Evolutionary conservation across 1,140 invertebrate species (phyloP), one percentile per base, ranked within the genome.

Genomic region (Halyomorpha halys): DNA sequence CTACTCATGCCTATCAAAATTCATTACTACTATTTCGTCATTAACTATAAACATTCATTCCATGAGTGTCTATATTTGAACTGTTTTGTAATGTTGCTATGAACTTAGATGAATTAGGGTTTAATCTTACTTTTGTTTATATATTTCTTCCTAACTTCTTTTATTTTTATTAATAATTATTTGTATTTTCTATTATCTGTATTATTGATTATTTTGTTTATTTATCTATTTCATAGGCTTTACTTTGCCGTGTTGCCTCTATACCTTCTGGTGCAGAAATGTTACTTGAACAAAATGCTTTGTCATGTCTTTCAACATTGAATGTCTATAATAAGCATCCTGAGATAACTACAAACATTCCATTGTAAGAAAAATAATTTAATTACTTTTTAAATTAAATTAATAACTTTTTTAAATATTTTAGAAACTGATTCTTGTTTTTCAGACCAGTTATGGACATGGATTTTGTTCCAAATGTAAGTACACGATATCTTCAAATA

Each of bases 301-400:
- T 94, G 56, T 79, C 82, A 0, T 82, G 84, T 64, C 76, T 94
- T 14, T 84, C 89, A 14, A 81, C 83, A 34, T 86, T 94, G 81
- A 77, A 76, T n/a, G 86, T 87, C 0, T 87, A 90, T 69, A 82
- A 86, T 73, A 78, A 83, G 64, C 86, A 92, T 73, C 87, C 88
- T 3, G 86, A 89, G 67, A 75, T 85, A 25, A 76, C 81, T 53
- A 70, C 65, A n/a, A 45, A 60, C 19, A 51, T 61, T 65, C 27
- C 62, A 27, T 45, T 53, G 63, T 69, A 62, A 69, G 64, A 63
- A 61, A 59, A 23, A n/a, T n/a, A n/a, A n/a, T 27, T 59, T n/a
- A n/a, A n/a, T n/a, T n/a, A 6, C 25, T 3, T 23, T 23, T 6
- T 18, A 27, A 59, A 23, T 30, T 30, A 30, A 8, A 30, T 30